A percentile compares a stretch with the other conserved stretches of the same genome.
Evolutionary conservation across 2,888 invertebrate species (phyloP).

Genomic region (Drosophila imparisetae): DNA sequence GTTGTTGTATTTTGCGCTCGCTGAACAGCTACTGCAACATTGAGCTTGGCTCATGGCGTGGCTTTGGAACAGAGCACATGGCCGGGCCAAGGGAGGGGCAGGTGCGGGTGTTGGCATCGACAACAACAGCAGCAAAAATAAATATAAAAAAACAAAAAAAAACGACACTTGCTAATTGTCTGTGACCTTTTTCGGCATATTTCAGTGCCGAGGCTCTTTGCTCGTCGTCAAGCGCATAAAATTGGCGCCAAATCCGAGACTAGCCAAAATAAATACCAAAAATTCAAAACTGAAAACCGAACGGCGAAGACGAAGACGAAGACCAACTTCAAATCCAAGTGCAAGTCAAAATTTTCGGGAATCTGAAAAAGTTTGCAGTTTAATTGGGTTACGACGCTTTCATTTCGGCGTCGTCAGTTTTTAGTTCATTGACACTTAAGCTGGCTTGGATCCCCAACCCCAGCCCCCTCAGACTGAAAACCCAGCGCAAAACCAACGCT

Average conservation of each 20-base stretch:
- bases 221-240: conserved; percentile 52
- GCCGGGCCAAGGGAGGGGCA: conserved; percentile 27
- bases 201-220: conserved; percentile 66
- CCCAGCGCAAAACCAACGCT: not conserved
- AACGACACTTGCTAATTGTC: conserved; percentile 78
- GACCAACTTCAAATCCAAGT: conserved; percentile 8
- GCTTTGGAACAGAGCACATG: conserved; percentile 38
- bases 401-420: conserved; percentile 51
- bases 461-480: not conserved
- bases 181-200: conserved; percentile 75
- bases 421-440: conserved; percentile 71
- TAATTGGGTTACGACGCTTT: conserved; percentile 67
- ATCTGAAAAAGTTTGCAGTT: conserved; percentile 22
- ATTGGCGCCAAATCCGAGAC: conserved; percentile 45
- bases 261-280: conserved; percentile 46
- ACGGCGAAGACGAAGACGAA: conserved; percentile 14
- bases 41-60: conserved; percentile 72
- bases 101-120: conserved; percentile 62
- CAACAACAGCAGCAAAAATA: conserved; percentile 9
- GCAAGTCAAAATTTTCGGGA: conserved; percentile 21
- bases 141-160: not conserved
- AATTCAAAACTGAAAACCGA: not conserved
- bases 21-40: conserved; percentile 56
- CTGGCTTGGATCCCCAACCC: not conserved
- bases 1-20: conserved; percentile 52